Percentiles rank a stretch among this genome's conserved stretches.
phyloP scores from a whole-genome alignment of 1,140 invertebrate genomes.

The Drosophila quadrilineata region DNA sequence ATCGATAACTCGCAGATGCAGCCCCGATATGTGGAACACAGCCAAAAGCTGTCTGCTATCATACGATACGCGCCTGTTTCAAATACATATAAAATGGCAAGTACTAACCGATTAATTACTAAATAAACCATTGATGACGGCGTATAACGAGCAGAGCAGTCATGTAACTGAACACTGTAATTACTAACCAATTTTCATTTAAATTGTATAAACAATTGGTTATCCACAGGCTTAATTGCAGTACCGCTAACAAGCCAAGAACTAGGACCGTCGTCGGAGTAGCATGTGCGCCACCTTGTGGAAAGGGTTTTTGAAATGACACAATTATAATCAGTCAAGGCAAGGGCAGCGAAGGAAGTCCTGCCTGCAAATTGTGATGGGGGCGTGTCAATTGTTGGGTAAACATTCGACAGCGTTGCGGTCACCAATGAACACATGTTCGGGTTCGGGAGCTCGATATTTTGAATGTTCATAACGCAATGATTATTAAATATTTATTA shows the following conservation, averaged over 20 bases:
- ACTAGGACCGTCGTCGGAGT: background rate
- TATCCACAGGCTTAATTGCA: slow-evolving; percentile 58
- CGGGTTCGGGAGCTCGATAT: slow-evolving; percentile 59
- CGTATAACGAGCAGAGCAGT: slow-evolving; percentile 47
- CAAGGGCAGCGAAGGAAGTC: slow-evolving; percentile 1
- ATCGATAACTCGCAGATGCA: slow-evolving; percentile 3
- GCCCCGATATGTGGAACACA: background rate
- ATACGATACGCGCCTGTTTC: background rate
- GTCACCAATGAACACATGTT: slow-evolving; percentile 70
- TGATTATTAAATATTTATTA: slow-evolving; percentile 70
- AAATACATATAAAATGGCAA: slow-evolving; percentile 9
- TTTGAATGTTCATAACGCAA: slow-evolving; percentile 25
- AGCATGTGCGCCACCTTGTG: background rate
- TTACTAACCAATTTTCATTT: slow-evolving; percentile 68
- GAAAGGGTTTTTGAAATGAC: slow-evolving; percentile 67
- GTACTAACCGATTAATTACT: slow-evolving; percentile 50
- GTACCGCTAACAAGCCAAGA: slow-evolving; percentile 18
- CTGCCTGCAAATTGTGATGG: slow-evolving; percentile 48
- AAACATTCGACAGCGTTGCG: slow-evolving; percentile 72
- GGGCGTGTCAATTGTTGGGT: slow-evolving; percentile 69
- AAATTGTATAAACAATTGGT: slow-evolving; percentile 70
- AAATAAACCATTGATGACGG: slow-evolving; percentile 51
- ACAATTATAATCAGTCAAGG: slow-evolving; percentile 47
- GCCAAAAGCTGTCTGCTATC: background rate
- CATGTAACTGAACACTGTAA: slow-evolving; percentile 49